Evolutionary conservation across 1,140 invertebrate genomes (phyloP), one percentile per base, ranked within the genome.

Genomic region (Drosophila suzukii): DNA sequence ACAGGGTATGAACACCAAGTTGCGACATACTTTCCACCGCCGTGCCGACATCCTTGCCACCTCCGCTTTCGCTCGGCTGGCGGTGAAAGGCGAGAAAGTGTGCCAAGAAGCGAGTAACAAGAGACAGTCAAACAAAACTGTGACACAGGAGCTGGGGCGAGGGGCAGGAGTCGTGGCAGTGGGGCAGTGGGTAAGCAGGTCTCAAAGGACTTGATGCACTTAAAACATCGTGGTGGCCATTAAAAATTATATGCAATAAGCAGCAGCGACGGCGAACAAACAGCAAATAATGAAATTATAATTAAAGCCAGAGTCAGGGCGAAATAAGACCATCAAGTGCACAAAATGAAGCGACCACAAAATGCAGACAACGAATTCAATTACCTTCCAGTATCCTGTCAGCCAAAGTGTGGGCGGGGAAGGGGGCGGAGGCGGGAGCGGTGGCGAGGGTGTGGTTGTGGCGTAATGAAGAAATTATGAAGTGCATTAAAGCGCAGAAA

Each of bases 381-480:
- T 85, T 85, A 86, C 49, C 60, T 41, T 20, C 58, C 32, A 56
- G 36, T 46, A 32, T 51, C 30, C 49, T 34, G 30, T 7, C 41
- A 15, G 0, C 20, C 5, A 50, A 49, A 49, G 27, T 51, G 30
- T 51, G 44, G 36, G 49, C 6, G 34, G 20, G 20, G 20, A 0
- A 20, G 20, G 20, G 20, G 0, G 0, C 20, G 20, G 20, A 2
- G 20, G 20, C 20, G 20, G 20, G 20, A 2, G 20, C 20, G 20
- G 13, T 6, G 12, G 13, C 11, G 46, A 4, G 46, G 13, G 47
- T 38, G 58, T 39, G 58, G 39, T 58, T 50, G 50, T 61, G 68
- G 57, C 50, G 4, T 75, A 85, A 86, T 88, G 78, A 85, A 86
- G 82, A 86, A 85, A 82, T 86, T 81, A 88, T 86, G 74, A 86